Evolutionary conservation across 2,113 vertebrate genomes (phyloP), one percentile per base, ranked within the genome.

Genomic region (Vulpes vulpes): DNA sequence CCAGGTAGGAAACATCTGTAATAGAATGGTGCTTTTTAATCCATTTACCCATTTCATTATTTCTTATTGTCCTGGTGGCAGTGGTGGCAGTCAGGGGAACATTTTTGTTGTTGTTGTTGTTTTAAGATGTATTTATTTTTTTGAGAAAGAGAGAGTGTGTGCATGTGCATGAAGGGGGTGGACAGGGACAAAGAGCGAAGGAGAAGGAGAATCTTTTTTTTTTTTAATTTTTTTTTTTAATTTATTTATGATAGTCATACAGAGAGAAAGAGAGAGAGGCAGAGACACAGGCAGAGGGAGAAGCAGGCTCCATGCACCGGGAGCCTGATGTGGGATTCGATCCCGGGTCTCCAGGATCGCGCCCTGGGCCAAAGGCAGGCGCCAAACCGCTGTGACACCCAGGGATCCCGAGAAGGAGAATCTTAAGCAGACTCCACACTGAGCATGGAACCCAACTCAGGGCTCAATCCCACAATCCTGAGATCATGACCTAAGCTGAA

Each of bases 21-120:
- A 32, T 8, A 27, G 20, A 60, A 67, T 22, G 8, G 12, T 35
- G 10, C 10, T 62, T 78, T 67, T 60, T 60, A 16, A 51, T 83
- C 10, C 51, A 27, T 53, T 74, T 49, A 32, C 6, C 17, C n/a
- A n/a, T 38, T 53, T 8, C n/a, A 51, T 38, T 20, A 25, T n/a
- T 86, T 32, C 20, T n/a, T 38, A 30, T 9, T 30, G 16, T 25
- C 32, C 74, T 62, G 30, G 60, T 38, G n/a, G 51, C 9, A 25
- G 3, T n/a, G 4, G 65, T 80, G 11, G 17, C 62, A 79, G 62
- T 11, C 1, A 0, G 0, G 38, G 64, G 8, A 57, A 5, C 5
- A 35, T 22, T 51, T 93, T 51, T 43, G 30, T 32, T 16, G 2
- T 62, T 69, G n/a, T 32, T 8, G 2, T 62, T 69, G n/a, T 19